Base-by-base conservation (phyloP, 2,797 vertebrate genomes). In the Pyrocephalus nanus region DNA sequence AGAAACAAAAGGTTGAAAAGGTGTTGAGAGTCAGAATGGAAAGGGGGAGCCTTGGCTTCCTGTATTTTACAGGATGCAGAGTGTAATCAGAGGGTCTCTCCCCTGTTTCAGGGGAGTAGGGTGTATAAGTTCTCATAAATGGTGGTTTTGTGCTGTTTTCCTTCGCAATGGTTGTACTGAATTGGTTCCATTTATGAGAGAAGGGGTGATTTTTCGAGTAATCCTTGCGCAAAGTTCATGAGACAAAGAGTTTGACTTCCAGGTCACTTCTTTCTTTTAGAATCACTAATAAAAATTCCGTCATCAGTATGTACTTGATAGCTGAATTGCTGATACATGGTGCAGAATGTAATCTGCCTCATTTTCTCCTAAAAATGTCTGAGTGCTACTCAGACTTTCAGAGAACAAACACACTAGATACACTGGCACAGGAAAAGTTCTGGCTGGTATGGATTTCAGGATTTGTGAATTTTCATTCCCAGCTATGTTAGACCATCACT, bases 201-300 rank as follows among this genome's bases (percentile, higher is more conserved):
- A 83, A 71, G 79, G 85, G 53, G 65, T 69, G 53, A 79, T 87
- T 91, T 90, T 90, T 94, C 30, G 65, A 86, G 38, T 76, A 47
- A 9, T 87, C 36, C 29, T 85, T 43, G 23, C 79, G 67, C 38
- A 75, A 79, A 87, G 72, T 94, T 95, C n/a, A 34, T 60, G 86
- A 95, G 65, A 47, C 19, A 21, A 40, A 23, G 69, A 77, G 43
- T 87, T 92, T 93, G 81, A 87, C 74, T 92, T 88, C 48, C 30
- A 92, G 80, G 36, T 93, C 55, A 62, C 54, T 92, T 82, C 53
- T 88, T 91, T 76, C 22, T 38, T 38, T 38, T 12, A 88, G 73
- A 92, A 86, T 92, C 10, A 9, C 29, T 83, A 67, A 82, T 72
- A 77, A 86, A 86, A 86, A 81, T 58, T 72, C 65, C 62, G 23